Evolutionary conservation across 2,797 vertebrate genomes (phyloP).

Genomic region (Geotrypetes seraphini): DNA sequence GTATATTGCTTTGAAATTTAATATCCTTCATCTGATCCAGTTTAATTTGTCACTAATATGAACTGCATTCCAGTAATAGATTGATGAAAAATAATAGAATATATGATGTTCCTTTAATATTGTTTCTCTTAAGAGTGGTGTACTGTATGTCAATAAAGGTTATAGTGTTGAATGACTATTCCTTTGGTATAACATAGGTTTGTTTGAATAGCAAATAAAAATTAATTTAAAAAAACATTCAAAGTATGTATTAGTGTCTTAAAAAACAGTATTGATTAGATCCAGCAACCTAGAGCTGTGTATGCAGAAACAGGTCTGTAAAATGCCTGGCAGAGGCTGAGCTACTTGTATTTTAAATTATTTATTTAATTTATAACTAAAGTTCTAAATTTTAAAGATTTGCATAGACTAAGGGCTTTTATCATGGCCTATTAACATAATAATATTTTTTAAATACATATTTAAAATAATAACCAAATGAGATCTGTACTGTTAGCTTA

Average conservation of each 20-base stretch:
- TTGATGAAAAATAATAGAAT: conserved; percentile 17
- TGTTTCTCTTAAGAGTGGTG: no score
- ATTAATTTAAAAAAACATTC: conserved; percentile 6
- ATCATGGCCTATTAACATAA: not conserved
- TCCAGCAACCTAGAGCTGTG: not conserved
- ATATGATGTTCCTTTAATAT: conserved; percentile 10
- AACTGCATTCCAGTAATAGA: conserved; percentile 10
- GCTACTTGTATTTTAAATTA: conserved; percentile 9
- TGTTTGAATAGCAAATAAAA: not conserved
- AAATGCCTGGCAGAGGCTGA: not conserved
- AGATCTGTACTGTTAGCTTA: not conserved
- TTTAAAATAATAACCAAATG: conserved; percentile 6
- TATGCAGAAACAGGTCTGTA: not conserved
- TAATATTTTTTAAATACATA: conserved; percentile 1
- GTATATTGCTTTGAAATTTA: not conserved
- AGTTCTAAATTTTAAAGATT: conserved; percentile 5
- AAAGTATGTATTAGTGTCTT: not conserved
- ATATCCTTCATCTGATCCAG: not conserved
- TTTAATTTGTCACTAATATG: not conserved
- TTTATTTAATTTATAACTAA: conserved; percentile 2
- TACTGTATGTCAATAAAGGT: conserved; percentile 7
- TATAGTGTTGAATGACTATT: not conserved
- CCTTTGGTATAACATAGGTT: conserved; percentile 5
- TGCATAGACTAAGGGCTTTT: not conserved
- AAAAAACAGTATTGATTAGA: no score